These are phyloP conservation scores for Melanocharis versteri DNA, from an alignment of 2,113 vertebrate genomes.

Conservation along the genomic window DNA sequence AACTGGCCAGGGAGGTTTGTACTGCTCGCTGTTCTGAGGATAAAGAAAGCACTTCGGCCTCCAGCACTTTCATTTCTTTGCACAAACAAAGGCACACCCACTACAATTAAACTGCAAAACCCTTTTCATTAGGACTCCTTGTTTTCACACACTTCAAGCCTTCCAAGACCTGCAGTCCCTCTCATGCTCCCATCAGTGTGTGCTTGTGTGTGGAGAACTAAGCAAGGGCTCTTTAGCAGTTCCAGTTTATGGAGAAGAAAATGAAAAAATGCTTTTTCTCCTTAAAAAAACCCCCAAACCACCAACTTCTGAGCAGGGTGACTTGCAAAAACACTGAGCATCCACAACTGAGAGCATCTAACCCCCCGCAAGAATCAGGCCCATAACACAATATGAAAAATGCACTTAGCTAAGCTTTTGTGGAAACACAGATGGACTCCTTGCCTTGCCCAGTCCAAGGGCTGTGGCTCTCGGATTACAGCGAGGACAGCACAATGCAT, in stretches of 20 bases:
- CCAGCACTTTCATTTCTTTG: constrained; percentile 39
- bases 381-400: constrained; percentile 9
- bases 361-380: not conserved
- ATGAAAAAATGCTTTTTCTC: not conserved
- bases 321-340: constrained; percentile 12
- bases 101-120: constrained; percentile 41
- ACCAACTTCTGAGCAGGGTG: not conserved
- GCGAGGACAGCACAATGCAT: not conserved
- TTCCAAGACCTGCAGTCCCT: not conserved
- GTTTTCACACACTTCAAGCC: constrained; percentile 10
- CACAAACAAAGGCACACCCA: constrained; percentile 44
- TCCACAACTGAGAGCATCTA: not conserved
- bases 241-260: not conserved
- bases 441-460: not conserved
- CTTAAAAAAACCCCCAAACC: not conserved
- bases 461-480: not conserved
- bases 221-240: not conserved
- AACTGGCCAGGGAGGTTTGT: constrained; percentile 15
- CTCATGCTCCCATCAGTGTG: not conserved
- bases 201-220: not conserved
- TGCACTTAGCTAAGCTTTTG: constrained; percentile 40
- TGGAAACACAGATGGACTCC: not conserved
- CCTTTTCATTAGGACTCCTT: constrained; percentile 11
- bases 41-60: constrained; percentile 25
- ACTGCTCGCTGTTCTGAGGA: not conserved